Evolutionary conservation across 2,113 vertebrate species (phyloP).

Genomic region (Callithrix jacchus): DNA sequence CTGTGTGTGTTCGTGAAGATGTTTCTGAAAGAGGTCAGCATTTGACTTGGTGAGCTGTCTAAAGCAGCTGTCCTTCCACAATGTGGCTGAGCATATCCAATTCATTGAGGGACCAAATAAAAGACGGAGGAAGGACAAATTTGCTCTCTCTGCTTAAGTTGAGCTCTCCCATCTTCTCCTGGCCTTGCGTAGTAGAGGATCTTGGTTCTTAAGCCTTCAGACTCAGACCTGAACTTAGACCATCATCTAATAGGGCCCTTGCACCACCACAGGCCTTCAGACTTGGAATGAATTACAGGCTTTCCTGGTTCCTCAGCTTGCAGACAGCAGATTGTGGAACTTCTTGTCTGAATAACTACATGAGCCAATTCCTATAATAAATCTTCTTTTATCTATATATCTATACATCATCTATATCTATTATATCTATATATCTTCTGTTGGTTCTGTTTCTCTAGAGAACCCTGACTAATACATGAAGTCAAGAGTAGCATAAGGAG

Average conservation of each 20-base stretch:
- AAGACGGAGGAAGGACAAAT: too few relatives aligned
- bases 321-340: background rate
- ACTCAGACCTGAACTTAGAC: background rate
- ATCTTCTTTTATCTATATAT: too few relatives aligned
- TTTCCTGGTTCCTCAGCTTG: background rate
- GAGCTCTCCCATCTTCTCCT: background rate
- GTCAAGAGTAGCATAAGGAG: background rate
- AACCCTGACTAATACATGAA: background rate
- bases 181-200: background rate
- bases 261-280: background rate
- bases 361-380: background rate
- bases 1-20: background rate
- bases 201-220: background rate
- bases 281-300: background rate
- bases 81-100: background rate
- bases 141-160: background rate
- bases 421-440: background rate
- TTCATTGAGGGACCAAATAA: background rate
- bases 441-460: background rate
- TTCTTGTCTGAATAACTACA: background rate
- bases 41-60: rapidly evolving
- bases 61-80: background rate
- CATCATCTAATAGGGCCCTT: too few relatives aligned
- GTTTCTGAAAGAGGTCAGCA: background rate
- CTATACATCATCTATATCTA: too few relatives aligned